Evolutionary conservation across 2,888 invertebrate species (phyloP).

Genomic region (Philereme transversata): DNA sequence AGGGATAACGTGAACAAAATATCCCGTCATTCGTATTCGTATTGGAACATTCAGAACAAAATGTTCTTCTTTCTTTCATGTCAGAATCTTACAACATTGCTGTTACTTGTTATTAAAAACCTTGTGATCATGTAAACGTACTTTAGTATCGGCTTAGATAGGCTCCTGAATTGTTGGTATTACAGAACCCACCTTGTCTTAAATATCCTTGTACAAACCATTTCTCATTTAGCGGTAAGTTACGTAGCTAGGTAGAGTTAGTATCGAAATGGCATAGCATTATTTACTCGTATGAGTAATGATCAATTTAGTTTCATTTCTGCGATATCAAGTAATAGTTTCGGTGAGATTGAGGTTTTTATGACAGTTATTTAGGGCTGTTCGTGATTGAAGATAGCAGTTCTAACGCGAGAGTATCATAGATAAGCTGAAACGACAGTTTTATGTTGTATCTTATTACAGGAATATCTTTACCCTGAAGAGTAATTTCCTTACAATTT

Average conservation of each 20-base stretch:
- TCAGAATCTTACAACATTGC: background rate
- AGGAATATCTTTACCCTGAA: conserved; percentile 1
- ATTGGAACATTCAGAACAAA: background rate
- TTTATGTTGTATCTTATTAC: conserved; percentile 12
- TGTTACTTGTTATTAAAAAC: too few relatives aligned
- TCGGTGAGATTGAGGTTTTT: conserved; percentile 39
- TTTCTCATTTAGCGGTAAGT: background rate
- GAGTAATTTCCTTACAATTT: background rate
- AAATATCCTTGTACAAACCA: background rate
- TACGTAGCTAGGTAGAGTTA: background rate
- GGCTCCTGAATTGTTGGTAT: too few relatives aligned
- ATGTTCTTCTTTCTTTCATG: background rate
- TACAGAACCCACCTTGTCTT: too few relatives aligned
- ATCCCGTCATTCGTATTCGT: background rate
- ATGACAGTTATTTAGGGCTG: conserved; percentile 42
- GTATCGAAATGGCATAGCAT: background rate
- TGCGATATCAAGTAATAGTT: conserved; percentile 38
- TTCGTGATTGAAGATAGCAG: conserved; percentile 37
- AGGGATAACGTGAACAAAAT: background rate
- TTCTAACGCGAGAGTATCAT: conserved; percentile 10
- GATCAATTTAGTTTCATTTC: conserved; percentile 16
- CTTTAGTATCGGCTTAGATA: too few relatives aligned
- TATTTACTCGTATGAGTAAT: background rate
- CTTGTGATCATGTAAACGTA: too few relatives aligned
- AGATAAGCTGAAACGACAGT: conserved; percentile 18